Evolutionary conservation across 1,140 invertebrate species (phyloP).

Genomic region (Drepana arcuata): DNA sequence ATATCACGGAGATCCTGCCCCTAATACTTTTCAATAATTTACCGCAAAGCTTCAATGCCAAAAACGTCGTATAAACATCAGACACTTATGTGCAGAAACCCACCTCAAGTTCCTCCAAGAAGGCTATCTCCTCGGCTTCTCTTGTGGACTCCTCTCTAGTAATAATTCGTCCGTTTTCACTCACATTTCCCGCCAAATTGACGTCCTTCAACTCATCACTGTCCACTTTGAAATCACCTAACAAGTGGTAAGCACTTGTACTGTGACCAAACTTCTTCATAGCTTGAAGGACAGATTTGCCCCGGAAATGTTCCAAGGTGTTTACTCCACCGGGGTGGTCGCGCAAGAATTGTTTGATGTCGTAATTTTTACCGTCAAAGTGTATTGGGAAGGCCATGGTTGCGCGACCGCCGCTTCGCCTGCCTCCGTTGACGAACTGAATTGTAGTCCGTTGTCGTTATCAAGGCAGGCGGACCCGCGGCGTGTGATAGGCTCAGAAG

Average conservation of each 20-base stretch:
- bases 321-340: slow-evolving; percentile 77
- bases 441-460: too few relatives aligned
- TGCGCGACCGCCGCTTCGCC: slow-evolving; percentile 5
- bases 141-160: slow-evolving; percentile 35
- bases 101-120: slow-evolving; percentile 58
- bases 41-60: too few relatives aligned
- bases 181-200: slow-evolving; percentile 43
- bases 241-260: slow-evolving; percentile 74
- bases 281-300: slow-evolving; percentile 65
- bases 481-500: too few relatives aligned
- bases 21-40: too few relatives aligned
- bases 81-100: too few relatives aligned
- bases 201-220: slow-evolving; percentile 18
- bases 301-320: slow-evolving; percentile 67
- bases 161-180: slow-evolving; percentile 52
- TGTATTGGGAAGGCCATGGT: slow-evolving; percentile 31
- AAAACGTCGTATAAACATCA: too few relatives aligned
- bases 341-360: slow-evolving; percentile 72
- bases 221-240: slow-evolving; percentile 71
- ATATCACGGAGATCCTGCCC: too few relatives aligned
- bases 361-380: slow-evolving; percentile 63
- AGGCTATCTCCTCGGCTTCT: slow-evolving; percentile 36
- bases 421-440: too few relatives aligned
- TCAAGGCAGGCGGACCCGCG: too few relatives aligned
- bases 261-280: slow-evolving; percentile 74